phyloP scores from a whole-genome alignment of 2,888 invertebrate genomes.

The Lypha dubia region DNA sequence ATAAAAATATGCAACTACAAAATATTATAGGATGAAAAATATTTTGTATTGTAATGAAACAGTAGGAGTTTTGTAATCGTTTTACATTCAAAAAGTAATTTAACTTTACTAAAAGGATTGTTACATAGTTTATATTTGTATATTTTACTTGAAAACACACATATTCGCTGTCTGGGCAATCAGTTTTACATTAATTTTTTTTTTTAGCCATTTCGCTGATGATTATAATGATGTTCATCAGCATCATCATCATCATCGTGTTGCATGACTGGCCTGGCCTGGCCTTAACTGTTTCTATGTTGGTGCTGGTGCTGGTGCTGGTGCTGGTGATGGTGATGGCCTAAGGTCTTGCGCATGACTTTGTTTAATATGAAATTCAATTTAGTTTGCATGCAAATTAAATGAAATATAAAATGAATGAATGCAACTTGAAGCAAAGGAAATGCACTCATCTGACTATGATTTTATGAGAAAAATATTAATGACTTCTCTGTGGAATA shows the following conservation, averaged over 20 bases:
- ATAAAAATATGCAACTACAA: conserved; percentile 12
- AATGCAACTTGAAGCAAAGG: conserved; percentile 1
- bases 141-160: neutral
- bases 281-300: neutral
- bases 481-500: conserved; percentile 64
- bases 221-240: conserved; percentile 29
- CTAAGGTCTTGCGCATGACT: conserved; percentile 69
- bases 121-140: conserved; percentile 42
- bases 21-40: conserved; percentile 26
- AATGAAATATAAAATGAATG: conserved; percentile 39
- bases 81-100: conserved; percentile 72
- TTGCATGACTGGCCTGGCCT: conserved; percentile 1
- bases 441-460: conserved; percentile 32
- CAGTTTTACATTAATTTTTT: conserved; percentile 47
- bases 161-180: conserved; percentile 47
- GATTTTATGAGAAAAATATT: conserved; percentile 59
- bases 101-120: conserved; percentile 72
- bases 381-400: conserved; percentile 71
- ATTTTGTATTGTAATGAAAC: conserved; percentile 63
- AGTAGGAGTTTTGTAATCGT: conserved; percentile 73
- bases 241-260: conserved; percentile 50
- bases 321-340: conserved; percentile 60
- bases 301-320: conserved; percentile 6
- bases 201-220: conserved; percentile 38
- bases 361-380: conserved; percentile 73